These are phyloP conservation scores for Lindbergichthys nudifrons DNA, from an alignment of 2,797 vertebrate genomes.

Conservation along the genomic window DNA sequence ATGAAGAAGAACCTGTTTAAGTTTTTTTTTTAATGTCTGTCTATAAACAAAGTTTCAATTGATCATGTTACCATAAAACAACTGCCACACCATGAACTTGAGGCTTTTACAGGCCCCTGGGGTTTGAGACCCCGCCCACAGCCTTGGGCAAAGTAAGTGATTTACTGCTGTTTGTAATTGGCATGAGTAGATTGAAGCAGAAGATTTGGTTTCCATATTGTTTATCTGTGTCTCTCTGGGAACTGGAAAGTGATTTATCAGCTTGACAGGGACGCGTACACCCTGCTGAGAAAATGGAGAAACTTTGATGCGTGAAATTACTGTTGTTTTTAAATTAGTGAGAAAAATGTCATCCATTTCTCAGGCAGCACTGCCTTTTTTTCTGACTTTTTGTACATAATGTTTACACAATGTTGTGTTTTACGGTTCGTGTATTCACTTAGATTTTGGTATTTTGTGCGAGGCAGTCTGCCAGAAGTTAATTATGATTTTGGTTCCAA, in stretches of 20 bases:
- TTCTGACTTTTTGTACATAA: constrained; percentile 26
- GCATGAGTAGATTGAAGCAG: constrained; percentile 18
- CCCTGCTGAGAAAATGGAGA: constrained; percentile 58
- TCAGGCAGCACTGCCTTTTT: constrained; percentile 17
- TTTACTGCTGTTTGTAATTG: constrained; percentile 27
- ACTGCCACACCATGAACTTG: neutral
- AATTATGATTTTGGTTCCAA: constrained; percentile 46
- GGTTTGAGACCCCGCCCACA: neutral
- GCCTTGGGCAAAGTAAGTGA: constrained; percentile 2
- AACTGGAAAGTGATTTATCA: constrained; percentile 65
- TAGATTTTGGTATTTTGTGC: constrained; percentile 30
- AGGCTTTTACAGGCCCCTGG: neutral
- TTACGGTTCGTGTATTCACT: constrained; percentile 24
- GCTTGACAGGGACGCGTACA: constrained; percentile 34
- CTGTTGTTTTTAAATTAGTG: constrained; percentile 60
- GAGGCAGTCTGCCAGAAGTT: constrained; percentile 41
- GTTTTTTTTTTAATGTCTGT: neutral
- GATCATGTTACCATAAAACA: constrained; percentile 3
- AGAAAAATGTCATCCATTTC: constrained; percentile 58
- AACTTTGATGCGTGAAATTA: constrained; percentile 71
- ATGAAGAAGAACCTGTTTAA: neutral
- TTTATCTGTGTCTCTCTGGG: constrained; percentile 54
- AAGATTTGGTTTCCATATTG: constrained; percentile 49
- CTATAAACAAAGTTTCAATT: neutral
- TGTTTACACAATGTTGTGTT: constrained; percentile 49